Evolutionary conservation across 1,140 invertebrate species (phyloP), one percentile per base, ranked within the genome.

Genomic region (Onthophagus taurus): DNA sequence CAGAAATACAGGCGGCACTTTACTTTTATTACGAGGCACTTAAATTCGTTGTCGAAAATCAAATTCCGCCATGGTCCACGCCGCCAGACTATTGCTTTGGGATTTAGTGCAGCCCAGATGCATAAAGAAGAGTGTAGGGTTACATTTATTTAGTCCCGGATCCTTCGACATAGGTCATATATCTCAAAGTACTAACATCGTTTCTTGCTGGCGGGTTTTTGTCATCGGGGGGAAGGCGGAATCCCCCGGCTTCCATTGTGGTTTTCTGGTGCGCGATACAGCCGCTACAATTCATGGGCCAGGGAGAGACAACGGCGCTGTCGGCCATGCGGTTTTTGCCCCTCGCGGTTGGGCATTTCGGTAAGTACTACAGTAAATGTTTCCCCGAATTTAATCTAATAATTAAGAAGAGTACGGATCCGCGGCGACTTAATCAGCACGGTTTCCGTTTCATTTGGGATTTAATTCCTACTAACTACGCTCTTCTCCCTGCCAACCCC

Each of bases 131-230:
- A n/a, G n/a, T n/a, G n/a, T n/a, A n/a, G n/a, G n/a, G n/a, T n/a
- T n/a, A n/a, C n/a, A n/a, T n/a, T n/a, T n/a, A n/a, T n/a, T n/a
- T n/a, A n/a, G n/a, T n/a, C n/a, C n/a, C n/a, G n/a, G n/a, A n/a
- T n/a, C n/a, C n/a, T n/a, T n/a, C n/a, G n/a, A n/a, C n/a, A n/a
- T n/a, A n/a, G n/a, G n/a, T n/a, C n/a, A n/a, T n/a, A n/a, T n/a
- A n/a, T n/a, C n/a, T 48, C 42, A 37, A 45, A 39, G 37, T 37
- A 51, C 35, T 45, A 43, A 50, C 44, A 46, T 31, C 42, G 46
- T 48, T 51, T 51, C 49, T 51, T 51, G 49, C 35, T 31, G 37
- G 42, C 36, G 23, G 43, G 45, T 51, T 51, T 51, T 51, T 51
- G 49, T 48, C 38, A 41, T 47, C 43, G 42, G 16, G 34, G 30